Conservation (phyloP, 1,140 invertebrate species). For the Achatina immaculata region DNA sequence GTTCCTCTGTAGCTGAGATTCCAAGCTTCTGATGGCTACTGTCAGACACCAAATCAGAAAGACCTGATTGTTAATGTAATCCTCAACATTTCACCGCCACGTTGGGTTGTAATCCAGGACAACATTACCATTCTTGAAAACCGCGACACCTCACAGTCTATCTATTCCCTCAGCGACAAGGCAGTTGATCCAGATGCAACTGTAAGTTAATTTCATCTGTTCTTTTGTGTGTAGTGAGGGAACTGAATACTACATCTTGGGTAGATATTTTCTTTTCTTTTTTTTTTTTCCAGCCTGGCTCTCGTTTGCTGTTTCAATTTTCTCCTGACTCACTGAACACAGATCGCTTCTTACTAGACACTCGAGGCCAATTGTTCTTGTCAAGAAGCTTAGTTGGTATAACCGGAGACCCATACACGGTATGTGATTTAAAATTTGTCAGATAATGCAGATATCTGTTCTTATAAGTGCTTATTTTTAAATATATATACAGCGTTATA, state of each 20-base stretch:
- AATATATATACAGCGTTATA: too few species aligned
- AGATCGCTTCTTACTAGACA: conserved; percentile 22
- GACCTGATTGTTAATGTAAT: conserved; percentile 6
- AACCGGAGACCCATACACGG: conserved; percentile 20
- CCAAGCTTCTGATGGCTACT: conserved; percentile 38
- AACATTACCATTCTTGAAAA: conserved; percentile 22
- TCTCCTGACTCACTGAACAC: not conserved
- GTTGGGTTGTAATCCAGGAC: not conserved
- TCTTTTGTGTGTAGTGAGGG: too few species aligned
- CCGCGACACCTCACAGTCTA: conserved; percentile 38
- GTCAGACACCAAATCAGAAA: conserved; percentile 28
- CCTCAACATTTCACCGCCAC: conserved; percentile 6
- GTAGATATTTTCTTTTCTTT: not conserved
- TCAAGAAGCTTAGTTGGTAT: conserved; percentile 9
- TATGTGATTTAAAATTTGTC: not conserved
- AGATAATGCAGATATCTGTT: too few species aligned
- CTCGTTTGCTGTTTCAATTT: not conserved
- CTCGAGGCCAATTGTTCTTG: conserved; percentile 11
- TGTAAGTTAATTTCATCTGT: conserved; percentile 27
- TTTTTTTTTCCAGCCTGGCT: not conserved
- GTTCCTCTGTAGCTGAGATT: conserved; percentile 44
- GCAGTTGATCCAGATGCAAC: conserved; percentile 37
- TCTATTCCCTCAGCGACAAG: conserved; percentile 31
- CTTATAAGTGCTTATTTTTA: too few species aligned
- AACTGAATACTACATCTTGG: too few species aligned